phyloP scores from a whole-genome alignment of 2,888 invertebrate genomes.

The Bimastos eiseni region DNA sequence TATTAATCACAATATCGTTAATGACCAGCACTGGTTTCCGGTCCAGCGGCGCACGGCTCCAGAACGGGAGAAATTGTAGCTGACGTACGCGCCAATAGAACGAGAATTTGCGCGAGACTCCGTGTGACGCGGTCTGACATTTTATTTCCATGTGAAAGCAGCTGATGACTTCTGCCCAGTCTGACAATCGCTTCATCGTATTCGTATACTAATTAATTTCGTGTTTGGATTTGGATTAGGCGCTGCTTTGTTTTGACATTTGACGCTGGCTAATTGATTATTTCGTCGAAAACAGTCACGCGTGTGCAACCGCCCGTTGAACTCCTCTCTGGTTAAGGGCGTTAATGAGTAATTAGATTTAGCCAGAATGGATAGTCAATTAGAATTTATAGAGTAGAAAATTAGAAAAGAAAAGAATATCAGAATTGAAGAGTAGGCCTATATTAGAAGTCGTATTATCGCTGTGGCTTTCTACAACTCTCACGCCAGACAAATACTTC shows the following conservation, averaged over 20 bases:
- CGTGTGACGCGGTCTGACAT: slow-evolving; percentile 19
- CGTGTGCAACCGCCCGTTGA: neutral
- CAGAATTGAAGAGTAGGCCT: too few relatives aligned
- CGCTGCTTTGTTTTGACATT: neutral
- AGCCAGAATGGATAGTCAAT: neutral
- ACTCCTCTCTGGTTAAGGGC: neutral
- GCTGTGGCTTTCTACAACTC: too few relatives aligned
- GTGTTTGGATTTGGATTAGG: neutral
- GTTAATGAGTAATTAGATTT: neutral
- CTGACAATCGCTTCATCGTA: neutral
- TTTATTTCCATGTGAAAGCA: slow-evolving; percentile 23
- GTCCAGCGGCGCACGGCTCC: neutral
- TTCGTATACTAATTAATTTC: slow-evolving; percentile 13
- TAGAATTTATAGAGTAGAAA: too few relatives aligned
- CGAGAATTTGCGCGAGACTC: slow-evolving; percentile 22
- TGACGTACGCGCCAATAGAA: slow-evolving; percentile 23
- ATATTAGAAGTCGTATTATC: too few relatives aligned
- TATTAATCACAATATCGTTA: slow-evolving; percentile 27
- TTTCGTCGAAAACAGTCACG: neutral
- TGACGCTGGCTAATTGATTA: neutral
- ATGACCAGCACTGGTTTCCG: slow-evolving; percentile 24
- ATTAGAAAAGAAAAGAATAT: too few relatives aligned
- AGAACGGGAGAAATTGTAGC: neutral
- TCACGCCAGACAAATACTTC: too few relatives aligned
- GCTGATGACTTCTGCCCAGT: neutral